Conservation (phyloP, 2,888 invertebrate species). For the Eilema depressum region DNA sequence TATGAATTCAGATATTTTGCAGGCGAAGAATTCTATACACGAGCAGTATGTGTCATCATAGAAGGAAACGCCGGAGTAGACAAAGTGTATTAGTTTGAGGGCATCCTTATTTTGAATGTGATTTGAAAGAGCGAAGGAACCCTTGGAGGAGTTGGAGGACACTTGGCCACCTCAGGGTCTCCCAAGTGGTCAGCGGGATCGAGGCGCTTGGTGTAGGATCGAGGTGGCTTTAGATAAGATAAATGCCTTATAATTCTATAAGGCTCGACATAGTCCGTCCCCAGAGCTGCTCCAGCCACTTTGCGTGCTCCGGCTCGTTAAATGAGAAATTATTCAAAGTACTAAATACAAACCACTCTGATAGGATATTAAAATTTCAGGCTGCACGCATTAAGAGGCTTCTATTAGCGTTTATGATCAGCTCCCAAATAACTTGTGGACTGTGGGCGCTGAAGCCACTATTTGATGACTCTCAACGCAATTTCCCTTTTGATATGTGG, state of each 20-base stretch:
- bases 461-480: constrained; percentile 74
- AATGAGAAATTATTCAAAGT: neutral
- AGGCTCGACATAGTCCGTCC: too few relatives aligned
- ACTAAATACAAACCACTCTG: neutral
- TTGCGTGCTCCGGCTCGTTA: constrained; percentile 29
- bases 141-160: too few relatives aligned
- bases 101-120: neutral
- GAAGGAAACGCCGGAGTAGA: constrained; percentile 17
- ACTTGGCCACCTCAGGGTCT: too few relatives aligned
- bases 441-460: constrained; percentile 77
- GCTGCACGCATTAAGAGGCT: constrained; percentile 72
- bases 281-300: neutral
- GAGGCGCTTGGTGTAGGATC: too few relatives aligned
- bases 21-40: constrained; percentile 62
- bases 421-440: constrained; percentile 73
- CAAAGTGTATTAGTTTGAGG: neutral
- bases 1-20: constrained; percentile 72
- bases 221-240: too few relatives aligned
- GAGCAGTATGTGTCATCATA: constrained; percentile 61
- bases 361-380: constrained; percentile 68
- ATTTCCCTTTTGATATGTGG: constrained; percentile 82
- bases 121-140: too few relatives aligned
- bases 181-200: too few relatives aligned
- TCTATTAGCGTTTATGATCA: constrained; percentile 73
- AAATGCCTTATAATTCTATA: too few relatives aligned